Conservation (phyloP, 2,888 invertebrate species). For the Dermolepida albohirtum region DNA sequence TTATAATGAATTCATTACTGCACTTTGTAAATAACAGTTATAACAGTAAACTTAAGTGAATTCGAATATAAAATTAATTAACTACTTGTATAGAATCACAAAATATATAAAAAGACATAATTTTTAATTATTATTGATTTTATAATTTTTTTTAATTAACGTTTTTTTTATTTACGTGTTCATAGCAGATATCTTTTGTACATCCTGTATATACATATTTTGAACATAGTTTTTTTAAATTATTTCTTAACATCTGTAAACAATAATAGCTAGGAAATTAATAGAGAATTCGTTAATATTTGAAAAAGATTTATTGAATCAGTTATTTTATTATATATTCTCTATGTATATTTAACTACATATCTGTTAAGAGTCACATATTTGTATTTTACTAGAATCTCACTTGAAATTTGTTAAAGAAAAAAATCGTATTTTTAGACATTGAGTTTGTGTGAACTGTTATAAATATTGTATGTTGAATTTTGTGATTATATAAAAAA, state of each 20-base stretch:
- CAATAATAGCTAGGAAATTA: slow-evolving; percentile 32
- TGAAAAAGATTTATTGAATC: slow-evolving; percentile 35
- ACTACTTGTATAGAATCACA: slow-evolving; percentile 17
- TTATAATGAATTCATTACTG: slow-evolving; percentile 11
- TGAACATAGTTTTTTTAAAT: slow-evolving; percentile 8
- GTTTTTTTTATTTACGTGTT: slow-evolving; percentile 4
- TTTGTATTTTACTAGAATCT: slow-evolving; percentile 40
- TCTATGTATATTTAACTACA: slow-evolving; percentile 42
- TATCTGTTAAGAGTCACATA: slow-evolving; percentile 40
- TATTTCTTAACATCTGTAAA: not conserved
- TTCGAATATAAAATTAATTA: too few relatives aligned
- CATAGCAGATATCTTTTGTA: slow-evolving; percentile 9
- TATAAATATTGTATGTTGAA: slow-evolving; percentile 63
- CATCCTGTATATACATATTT: slow-evolving; percentile 32
- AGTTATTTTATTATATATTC: slow-evolving; percentile 34
- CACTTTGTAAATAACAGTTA: slow-evolving; percentile 6
- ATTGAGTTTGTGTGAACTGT: slow-evolving; percentile 64
- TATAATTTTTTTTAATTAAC: too few relatives aligned
- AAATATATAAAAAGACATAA: slow-evolving; percentile 22
- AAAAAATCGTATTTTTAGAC: slow-evolving; percentile 47
- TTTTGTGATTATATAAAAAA: slow-evolving; percentile 66
- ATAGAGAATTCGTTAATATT: slow-evolving; percentile 40
- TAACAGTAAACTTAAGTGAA: not conserved
- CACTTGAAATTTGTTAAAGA: slow-evolving; percentile 41
- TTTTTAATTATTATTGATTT: slow-evolving; percentile 17